phyloP scores from a whole-genome alignment of 2,797 vertebrate species.

The Karalla daura region DNA sequence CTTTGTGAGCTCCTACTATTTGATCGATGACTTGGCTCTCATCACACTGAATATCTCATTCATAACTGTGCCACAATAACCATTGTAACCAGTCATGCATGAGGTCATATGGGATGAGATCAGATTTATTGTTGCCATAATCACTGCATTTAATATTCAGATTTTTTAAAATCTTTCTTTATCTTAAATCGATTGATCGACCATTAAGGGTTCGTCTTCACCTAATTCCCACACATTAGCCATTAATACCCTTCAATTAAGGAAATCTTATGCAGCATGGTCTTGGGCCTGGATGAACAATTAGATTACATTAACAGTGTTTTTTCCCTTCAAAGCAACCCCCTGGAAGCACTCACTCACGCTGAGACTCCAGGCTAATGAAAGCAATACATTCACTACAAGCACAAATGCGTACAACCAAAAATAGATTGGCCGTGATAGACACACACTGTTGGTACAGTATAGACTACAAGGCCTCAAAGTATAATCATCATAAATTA shows the following conservation, averaged over 20 bases:
- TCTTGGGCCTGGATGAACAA: slow-evolving; percentile 44
- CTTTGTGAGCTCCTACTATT: slow-evolving; percentile 18
- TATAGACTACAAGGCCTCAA: slow-evolving; percentile 25
- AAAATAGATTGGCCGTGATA: slow-evolving; percentile 28
- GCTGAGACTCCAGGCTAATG: slow-evolving; percentile 31
- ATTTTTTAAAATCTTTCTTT: slow-evolving; percentile 41
- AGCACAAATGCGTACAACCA: slow-evolving; percentile 33
- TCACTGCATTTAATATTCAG: slow-evolving; percentile 55
- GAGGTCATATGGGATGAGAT: slow-evolving; percentile 25
- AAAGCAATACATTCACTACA: slow-evolving; percentile 31
- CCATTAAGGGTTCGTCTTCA: slow-evolving; percentile 33
- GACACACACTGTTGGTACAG: slow-evolving; percentile 37
- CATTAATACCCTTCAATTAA: slow-evolving; percentile 54
- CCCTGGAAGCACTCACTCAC: slow-evolving; percentile 22
- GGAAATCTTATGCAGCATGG: slow-evolving; percentile 23
- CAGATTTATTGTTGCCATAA: slow-evolving; percentile 35
- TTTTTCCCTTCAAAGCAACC: slow-evolving; percentile 24
- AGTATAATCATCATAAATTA: slow-evolving; percentile 69
- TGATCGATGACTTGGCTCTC: slow-evolving; percentile 50
- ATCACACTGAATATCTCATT: slow-evolving; percentile 28
- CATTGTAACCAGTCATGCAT: slow-evolving; percentile 31
- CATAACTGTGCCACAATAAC: slow-evolving; percentile 31
- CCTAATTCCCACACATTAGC: slow-evolving; percentile 53
- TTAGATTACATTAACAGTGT: slow-evolving; percentile 40
- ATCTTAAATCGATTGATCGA: slow-evolving; percentile 36